Evolutionary conservation across 2,113 vertebrate species (phyloP).

Genomic region (Apistogramma diplotaenia): DNA sequence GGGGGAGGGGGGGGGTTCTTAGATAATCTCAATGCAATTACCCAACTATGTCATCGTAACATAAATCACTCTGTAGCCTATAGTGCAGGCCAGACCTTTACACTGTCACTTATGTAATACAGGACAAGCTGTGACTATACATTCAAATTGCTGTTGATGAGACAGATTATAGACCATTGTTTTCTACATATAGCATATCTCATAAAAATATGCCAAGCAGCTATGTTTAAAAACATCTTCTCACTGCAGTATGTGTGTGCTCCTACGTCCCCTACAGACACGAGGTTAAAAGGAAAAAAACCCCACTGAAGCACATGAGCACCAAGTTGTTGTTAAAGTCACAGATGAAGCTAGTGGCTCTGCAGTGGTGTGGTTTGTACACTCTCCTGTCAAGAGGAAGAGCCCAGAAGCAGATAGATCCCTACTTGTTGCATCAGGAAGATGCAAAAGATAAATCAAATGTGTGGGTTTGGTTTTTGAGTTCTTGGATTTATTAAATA

Average conservation of each 20-base stretch:
- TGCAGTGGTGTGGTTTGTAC: background rate
- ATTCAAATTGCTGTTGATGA: background rate
- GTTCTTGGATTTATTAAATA: too few relatives aligned
- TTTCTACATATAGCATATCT: background rate
- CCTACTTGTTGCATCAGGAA: background rate
- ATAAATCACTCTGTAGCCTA: background rate
- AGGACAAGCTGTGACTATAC: background rate
- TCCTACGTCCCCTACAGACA: background rate
- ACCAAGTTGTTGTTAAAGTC: background rate
- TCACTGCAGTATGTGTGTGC: background rate
- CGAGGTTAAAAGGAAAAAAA: background rate
- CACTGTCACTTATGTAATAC: background rate
- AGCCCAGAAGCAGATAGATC: background rate
- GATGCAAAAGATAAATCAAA: background rate
- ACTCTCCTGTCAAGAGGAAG: background rate
- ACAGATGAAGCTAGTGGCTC: background rate
- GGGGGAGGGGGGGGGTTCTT: slow-evolving; percentile 6
- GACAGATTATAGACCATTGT: background rate
- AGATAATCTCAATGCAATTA: slow-evolving; percentile 19
- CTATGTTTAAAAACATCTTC: background rate
- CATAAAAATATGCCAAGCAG: background rate
- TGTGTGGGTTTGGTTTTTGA: too few relatives aligned
- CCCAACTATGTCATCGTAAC: background rate
- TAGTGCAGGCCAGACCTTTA: background rate
- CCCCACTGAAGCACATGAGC: background rate